Evolutionary conservation across 1,140 invertebrate genomes (phyloP), one percentile per base, ranked within the genome.

Genomic region (Saccostrea glomerata): DNA sequence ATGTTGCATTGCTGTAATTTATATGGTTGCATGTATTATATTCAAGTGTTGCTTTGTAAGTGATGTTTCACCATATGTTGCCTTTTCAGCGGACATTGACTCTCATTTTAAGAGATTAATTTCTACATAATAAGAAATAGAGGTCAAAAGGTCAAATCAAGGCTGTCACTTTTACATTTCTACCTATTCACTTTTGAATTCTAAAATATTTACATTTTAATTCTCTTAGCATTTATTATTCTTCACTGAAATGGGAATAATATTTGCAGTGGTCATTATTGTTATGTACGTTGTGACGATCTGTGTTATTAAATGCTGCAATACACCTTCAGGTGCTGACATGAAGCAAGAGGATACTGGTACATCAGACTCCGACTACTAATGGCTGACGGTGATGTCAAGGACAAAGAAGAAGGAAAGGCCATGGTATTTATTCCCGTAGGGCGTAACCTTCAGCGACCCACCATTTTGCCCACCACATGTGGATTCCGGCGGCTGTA

Each of bases 401-500:
- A 73, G 25, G 15, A 25, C 70, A 25, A 25, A 73, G 82, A 63
- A 30, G 82, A 82, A n/a, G 73, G 55, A 66, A 85, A 54, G 40
- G 83, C 89, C 58, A 90, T 90, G 90, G 84, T 86, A 55, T 90
- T 90, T 87, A 87, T 90, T 58, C 90, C 90, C 2, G 82, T 89
- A 55, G 87, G 87, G 3, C 55, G 87, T 7, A 86, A 87, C 56
- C 23, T 89, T 20, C 90, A 88, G 30, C 87, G 92, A 13, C 91
- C 91, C 47, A 90, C 91, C 30, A 60, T 93, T 9, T 82, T 89
- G 47, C 90, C 91, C 2, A 85, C 90, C 1, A 88, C 90, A 56
- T 88, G 90, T 82, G 90, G 90, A 25, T 91, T 90, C 23, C 89
- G 91, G 17, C 88, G 92, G 11, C 70, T 92, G 17, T 92, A 93